Evolutionary conservation across 2,888 invertebrate species (phyloP).

Genomic region (Idaea biselata): DNA sequence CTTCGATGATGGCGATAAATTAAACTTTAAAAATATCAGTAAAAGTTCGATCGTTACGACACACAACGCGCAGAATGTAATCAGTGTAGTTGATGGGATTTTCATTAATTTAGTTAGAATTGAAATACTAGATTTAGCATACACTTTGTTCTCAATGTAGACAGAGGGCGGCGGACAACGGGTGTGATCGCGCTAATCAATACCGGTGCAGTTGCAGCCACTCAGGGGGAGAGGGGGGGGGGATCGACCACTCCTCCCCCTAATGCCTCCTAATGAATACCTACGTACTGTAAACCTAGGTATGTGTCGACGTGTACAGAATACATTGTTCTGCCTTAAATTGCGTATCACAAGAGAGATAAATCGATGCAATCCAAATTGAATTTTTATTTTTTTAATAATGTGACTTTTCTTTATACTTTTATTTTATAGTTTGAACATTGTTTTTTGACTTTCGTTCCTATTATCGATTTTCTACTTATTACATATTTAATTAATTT

Average conservation of each 20-base stretch:
- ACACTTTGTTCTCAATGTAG: too few relatives aligned
- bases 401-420: too few relatives aligned
- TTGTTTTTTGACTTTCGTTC: too few relatives aligned
- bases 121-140: too few relatives aligned
- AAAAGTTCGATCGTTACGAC: neutral
- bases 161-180: conserved; percentile 9
- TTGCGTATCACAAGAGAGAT: neutral
- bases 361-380: neutral
- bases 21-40: neutral
- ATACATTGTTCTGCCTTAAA: neutral
- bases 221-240: neutral
- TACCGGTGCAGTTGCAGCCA: conserved; percentile 56
- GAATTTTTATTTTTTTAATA: too few relatives aligned
- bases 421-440: too few relatives aligned
- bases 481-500: too few relatives aligned
- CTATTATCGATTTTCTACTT: too few relatives aligned
- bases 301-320: neutral
- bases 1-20: neutral
- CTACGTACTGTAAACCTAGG: neutral
- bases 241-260: conserved; percentile 3
- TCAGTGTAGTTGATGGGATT: too few relatives aligned
- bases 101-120: too few relatives aligned
- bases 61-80: too few relatives aligned
- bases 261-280: conserved; percentile 5
- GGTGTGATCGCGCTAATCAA: conserved; percentile 54